Base-by-base conservation (phyloP, 2,888 invertebrate species). In the Drosophila peninsularis region DNA sequence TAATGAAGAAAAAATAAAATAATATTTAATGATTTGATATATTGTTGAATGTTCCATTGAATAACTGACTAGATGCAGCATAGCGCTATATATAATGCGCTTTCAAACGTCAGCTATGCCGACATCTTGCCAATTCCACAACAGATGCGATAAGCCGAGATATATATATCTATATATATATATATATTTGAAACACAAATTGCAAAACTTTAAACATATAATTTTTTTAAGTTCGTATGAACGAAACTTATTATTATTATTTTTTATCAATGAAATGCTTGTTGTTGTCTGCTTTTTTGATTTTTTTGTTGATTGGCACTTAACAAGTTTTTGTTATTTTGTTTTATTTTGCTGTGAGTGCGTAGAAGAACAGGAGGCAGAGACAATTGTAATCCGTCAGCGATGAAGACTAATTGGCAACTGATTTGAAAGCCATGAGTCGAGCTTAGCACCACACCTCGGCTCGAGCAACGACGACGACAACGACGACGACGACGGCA, bases 51-150 rank as follows among this genome's bases (percentile, higher is more conserved):
- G 68, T 80, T 89, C 92, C 82, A 88, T 91, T 91, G 90, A 90
- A 87, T 77, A 92, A 92, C 91, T 92, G 92, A 92, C 92, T 91
- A 92, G 92, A 92, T 92, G 92, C 92, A 91, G 92, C 92, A 92
- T 92, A 92, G 92, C 92, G 92, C 86, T 82, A 72, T 83, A 75
- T 24, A 24, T 24, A 78, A 75, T 67, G 81, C 65, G 84, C 78
- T 77, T 75, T 90, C 75, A 88, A 90, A 89, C 80, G 78, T 92
- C 92, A 92, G 92, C 92, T 92, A 92, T 92, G 92, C 92, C 92
- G 92, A 92, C 92, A 92, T 92, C 92, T 92, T 92, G 92, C 92
- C 92, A 92, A 92, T 90, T 91, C 84, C 90, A 80, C 91, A 92
- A 92, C 78, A 89, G 92, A 89, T 72, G 57, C 53, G 55, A 50